Evolutionary conservation across 1,140 invertebrate species (phyloP).

Genomic region (Bombus picipes): DNA sequence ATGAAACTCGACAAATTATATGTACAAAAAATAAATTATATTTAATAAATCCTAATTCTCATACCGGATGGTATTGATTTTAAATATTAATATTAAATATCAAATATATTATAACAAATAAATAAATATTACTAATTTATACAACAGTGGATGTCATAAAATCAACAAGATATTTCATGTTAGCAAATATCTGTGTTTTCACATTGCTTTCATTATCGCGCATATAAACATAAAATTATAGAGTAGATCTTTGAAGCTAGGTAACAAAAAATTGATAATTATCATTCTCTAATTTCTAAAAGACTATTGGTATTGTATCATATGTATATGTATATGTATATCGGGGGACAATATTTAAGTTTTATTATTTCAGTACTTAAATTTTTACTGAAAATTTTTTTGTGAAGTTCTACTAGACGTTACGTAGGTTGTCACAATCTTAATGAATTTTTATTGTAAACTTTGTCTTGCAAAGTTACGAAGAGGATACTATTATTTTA

Average conservation of each 20-base stretch:
- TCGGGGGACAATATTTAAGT: background rate
- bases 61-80: background rate
- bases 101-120: background rate
- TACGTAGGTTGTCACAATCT: background rate
- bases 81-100: background rate
- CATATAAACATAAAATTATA: constrained; percentile 1
- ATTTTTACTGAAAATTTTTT: background rate
- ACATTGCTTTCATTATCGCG: background rate
- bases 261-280: background rate
- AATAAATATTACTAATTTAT: background rate
- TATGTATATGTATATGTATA: background rate
- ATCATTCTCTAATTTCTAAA: background rate
- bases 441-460: background rate
- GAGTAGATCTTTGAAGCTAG: background rate
- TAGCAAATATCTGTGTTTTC: background rate
- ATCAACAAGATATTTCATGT: constrained; percentile 3
- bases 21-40: background rate
- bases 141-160: background rate
- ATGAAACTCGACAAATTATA: background rate
- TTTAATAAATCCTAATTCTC: background rate
- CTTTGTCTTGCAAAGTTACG: background rate
- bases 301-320: background rate
- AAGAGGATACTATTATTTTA: background rate
- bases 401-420: background rate
- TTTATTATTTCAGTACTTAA: constrained; percentile 6